phyloP scores from a whole-genome alignment of 2,113 vertebrate genomes.

The Podocnemis expansa region DNA sequence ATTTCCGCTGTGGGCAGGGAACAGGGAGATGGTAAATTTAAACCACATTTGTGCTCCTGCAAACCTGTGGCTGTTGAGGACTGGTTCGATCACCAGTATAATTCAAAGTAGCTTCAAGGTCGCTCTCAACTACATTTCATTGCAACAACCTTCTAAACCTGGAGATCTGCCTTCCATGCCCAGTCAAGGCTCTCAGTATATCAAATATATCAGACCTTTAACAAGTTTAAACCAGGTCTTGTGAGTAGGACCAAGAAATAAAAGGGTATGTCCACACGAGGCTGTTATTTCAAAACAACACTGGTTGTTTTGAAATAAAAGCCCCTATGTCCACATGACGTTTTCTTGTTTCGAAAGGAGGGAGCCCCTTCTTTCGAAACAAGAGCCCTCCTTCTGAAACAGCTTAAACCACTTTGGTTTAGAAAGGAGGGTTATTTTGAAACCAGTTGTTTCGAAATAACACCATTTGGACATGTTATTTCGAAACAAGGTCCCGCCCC shows the following conservation, averaged over 20 bases:
- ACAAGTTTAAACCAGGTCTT: neutral
- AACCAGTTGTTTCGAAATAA: no score
- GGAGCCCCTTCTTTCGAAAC: no score
- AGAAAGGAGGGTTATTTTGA: no score
- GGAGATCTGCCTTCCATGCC: neutral
- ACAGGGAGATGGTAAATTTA: neutral
- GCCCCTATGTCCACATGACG: no score
- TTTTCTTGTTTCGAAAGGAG: no score
- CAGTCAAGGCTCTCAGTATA: neutral
- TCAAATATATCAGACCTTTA: neutral
- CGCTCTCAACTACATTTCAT: neutral
- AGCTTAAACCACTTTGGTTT: no score
- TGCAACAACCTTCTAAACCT: neutral
- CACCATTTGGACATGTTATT: no score
- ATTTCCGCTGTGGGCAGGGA: neutral
- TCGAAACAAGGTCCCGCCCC: no score
- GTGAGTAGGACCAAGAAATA: constrained; percentile 4
- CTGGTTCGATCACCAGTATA: neutral
- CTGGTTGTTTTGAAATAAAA: no score
- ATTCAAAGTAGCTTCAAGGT: neutral
- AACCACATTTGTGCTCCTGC: neutral
- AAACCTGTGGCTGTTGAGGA: neutral
- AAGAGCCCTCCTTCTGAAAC: no score
- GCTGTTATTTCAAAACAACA: no score
- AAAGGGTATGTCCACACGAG: no score